Evolutionary conservation across 2,113 vertebrate genomes (phyloP), one percentile per base, ranked within the genome.

Genomic region (Cinclus mexicanus): DNA sequence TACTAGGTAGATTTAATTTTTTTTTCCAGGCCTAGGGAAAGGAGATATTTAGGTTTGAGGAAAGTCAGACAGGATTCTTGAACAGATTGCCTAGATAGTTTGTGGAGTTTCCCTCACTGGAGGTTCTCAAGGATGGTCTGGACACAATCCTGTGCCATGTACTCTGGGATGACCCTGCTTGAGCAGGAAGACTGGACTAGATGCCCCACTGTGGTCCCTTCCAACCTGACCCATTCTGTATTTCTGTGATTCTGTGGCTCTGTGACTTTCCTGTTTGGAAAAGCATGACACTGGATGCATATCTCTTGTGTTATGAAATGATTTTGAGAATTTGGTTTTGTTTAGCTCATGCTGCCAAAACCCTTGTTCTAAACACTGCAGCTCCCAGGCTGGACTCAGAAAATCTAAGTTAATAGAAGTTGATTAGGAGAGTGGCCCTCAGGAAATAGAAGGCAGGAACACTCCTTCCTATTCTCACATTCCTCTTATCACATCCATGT

Each of bases 41-140:
- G 37, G 44, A 79, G 12, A 52, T 49, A 35, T 19, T 64, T 55
- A n/a, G 20, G 65, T 74, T 33, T 35, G 79, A 3, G 28, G 26
- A 46, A 90, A 81, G 29, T 80, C n/a, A 55, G 39, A 22, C 46
- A 65, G 42, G 16, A 60, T 16, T 37, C 23, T 46, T 65, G 33
- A 74, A 53, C 39, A 75, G 39, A 52, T 68, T 59, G 9, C 53
- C 28, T 28, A 29, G 37, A 28, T 6, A 59, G 33, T 57, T 33
- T 67, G 23, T 68, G 39, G 28, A 39, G 33, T 25, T 26, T 82
- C 46, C 37, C 46, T 46, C 60, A 39, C 19, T 39, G 20, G 39
- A 53, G 33, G 21, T 52, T 25, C 21, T 75, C 55, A 11, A 14
- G 53, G 60, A 39, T 0, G 0, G 15, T 25, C 22, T 46, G 77